These are phyloP conservation scores for Dendrocincla fuliginosa DNA, from an alignment of 2,797 vertebrate genomes.

Conservation along the genomic window DNA sequence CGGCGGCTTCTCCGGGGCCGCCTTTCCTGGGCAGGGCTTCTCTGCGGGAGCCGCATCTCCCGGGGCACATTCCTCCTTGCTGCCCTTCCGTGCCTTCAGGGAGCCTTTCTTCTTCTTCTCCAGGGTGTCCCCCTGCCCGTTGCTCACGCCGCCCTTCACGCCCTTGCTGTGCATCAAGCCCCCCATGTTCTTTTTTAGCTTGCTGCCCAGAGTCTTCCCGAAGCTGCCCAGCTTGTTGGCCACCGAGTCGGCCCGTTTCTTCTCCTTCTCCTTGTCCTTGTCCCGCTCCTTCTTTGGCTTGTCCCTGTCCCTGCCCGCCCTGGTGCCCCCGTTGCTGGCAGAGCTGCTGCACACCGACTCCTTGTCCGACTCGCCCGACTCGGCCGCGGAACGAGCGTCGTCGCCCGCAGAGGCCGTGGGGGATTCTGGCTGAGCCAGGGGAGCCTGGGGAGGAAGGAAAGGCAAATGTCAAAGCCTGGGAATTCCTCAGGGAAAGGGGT, in stretches of 20 bases:
- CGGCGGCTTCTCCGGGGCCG: constrained; percentile 65
- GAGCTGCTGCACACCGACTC: constrained; percentile 97
- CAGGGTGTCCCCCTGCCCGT: constrained; percentile 78
- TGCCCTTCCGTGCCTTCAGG: constrained; percentile 84
- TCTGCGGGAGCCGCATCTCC: constrained; percentile 71
- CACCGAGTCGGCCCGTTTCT: constrained; percentile 92
- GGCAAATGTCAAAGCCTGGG: fast-evolving
- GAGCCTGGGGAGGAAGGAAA: constrained; percentile 76
- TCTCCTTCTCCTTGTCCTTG: constrained; percentile 85
- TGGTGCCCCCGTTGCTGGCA: constrained; percentile 84
- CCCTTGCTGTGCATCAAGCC: constrained; percentile 91
- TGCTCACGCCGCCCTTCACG: constrained; percentile 63
- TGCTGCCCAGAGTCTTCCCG: constrained; percentile 94
- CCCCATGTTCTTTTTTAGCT: constrained; percentile 94
- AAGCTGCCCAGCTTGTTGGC: constrained; percentile 97
- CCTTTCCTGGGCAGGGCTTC: constrained; percentile 70
- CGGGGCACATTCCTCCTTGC: constrained; percentile 80
- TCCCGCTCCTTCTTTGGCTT: constrained; percentile 78
- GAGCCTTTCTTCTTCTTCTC: constrained; percentile 91
- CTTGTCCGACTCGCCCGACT: constrained; percentile 95
- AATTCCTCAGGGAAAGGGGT: not conserved
- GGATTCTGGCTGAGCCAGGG: constrained; percentile 93
- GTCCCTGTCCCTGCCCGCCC: constrained; percentile 78
- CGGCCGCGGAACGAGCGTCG: constrained; percentile 86
- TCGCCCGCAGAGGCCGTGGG: constrained; percentile 92